Base-by-base conservation (phyloP, 2,888 invertebrate genomes). In the Sinhomidia bicolor region DNA sequence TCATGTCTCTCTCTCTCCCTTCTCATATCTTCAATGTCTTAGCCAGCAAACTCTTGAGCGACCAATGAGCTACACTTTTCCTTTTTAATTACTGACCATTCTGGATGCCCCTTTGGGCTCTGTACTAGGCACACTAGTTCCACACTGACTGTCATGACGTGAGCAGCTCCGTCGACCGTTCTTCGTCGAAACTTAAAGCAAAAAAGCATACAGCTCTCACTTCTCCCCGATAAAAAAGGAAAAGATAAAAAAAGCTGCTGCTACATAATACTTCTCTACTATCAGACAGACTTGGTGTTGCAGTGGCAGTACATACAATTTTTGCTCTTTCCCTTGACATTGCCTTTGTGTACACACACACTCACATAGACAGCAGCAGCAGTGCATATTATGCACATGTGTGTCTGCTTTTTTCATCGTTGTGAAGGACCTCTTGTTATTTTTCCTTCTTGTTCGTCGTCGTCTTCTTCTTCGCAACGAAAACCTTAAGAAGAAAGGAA, bases 1-100 rank as follows among this genome's bases (percentile, higher is more conserved):
- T n/a, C n/a, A n/a, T n/a, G n/a, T n/a, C n/a, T n/a, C n/a, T n/a
- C n/a, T n/a, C n/a, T n/a, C n/a, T n/a, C 10, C 29, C 29, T 17
- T 26, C 26, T 60, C 29, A 60, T 60, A 60, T 60, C 60, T 60
- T 60, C 88, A 78, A 84, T 88, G 88, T 88, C 88, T 88, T 88
- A 88, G 83, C 71, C 29, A 57, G 51, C 47, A 54, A 84, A 78
- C 84, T 86, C 85, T 89, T 89, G 89, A 89, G 89, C 90, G 89
- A 89, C 92, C 91, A 92, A 91, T 90, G 91, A 91, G 92, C 90
- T 91, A 90, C 90, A 90, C 91, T 91, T 90, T 91, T 91, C 92
- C 91, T 91, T 92, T 92, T 92, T 92, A 92, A 92, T 92, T 92
- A 92, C 92, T 92, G 91, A 92, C 91, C 91, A 91, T 89, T 92